Evolutionary conservation across 2,888 invertebrate genomes (phyloP).

Genomic region (Hoplodrina ambigua): DNA sequence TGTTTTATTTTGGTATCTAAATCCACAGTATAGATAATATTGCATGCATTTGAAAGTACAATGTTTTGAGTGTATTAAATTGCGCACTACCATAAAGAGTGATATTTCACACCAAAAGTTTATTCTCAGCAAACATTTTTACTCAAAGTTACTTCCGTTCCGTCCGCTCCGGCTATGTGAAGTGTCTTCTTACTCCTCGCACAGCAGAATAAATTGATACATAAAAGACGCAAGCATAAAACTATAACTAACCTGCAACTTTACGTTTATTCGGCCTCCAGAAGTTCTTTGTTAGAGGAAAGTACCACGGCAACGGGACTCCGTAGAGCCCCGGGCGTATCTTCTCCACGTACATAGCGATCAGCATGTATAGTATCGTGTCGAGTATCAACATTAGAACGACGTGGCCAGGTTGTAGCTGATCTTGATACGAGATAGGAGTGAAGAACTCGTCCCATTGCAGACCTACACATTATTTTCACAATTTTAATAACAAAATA

Average conservation of each 20-base stretch:
- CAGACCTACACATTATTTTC: constrained; percentile 81
- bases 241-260: constrained; percentile 79
- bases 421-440: constrained; percentile 93
- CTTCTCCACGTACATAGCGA: constrained; percentile 96
- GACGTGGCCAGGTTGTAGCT: constrained; percentile 92
- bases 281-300: constrained; percentile 92
- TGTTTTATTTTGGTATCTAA: no score
- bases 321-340: constrained; percentile 96
- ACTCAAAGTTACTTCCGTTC: no score
- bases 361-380: constrained; percentile 92
- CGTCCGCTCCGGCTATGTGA: no score
- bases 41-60: no score
- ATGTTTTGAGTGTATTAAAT: no score
- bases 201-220: neutral
- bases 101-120: no score
- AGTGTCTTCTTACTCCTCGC: no score
- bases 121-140: no score
- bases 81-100: no score
- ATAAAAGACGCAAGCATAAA: neutral
- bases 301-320: constrained; percentile 95
- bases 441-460: constrained; percentile 92
- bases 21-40: no score
- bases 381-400: constrained; percentile 94
- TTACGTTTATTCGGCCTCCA: constrained; percentile 87
- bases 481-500: neutral